Percentiles rank a stretch among this genome's conserved stretches.
Evolutionary conservation across 2,113 vertebrate genomes (phyloP).

Genomic region (Lepisosteus osseus): DNA sequence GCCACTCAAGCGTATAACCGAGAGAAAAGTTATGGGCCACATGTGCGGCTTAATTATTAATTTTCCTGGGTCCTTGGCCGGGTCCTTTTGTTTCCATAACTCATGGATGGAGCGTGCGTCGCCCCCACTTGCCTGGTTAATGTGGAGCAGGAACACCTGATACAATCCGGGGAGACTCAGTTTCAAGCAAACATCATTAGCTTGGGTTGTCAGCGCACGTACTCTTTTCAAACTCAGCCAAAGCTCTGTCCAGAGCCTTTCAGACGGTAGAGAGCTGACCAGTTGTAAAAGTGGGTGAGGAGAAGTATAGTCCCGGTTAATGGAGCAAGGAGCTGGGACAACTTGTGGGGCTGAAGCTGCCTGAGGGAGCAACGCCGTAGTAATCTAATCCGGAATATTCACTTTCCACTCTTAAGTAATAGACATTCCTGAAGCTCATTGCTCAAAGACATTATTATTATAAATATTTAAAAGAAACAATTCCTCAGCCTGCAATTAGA

Average conservation of each 20-base stretch:
- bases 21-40: constrained; percentile 24
- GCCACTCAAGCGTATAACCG: constrained; percentile 24
- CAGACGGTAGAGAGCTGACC: no score
- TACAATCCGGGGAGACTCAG: no score
- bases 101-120: neutral
- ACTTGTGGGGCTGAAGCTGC: constrained; percentile 1
- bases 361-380: constrained; percentile 9
- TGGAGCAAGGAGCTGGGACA: no score
- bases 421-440: constrained; percentile 27
- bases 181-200: neutral
- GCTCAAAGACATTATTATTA: constrained; percentile 42
- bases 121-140: neutral
- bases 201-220: neutral
- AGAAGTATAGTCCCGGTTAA: no score
- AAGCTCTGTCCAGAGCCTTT: no score
- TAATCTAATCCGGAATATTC: constrained; percentile 27
- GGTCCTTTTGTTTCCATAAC: neutral
- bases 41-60: constrained; percentile 10
- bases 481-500: constrained; percentile 62
- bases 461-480: constrained; percentile 68
- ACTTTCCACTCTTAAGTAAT: constrained; percentile 7
- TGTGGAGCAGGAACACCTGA: constrained; percentile 2
- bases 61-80: neutral
- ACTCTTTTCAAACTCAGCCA: no score
- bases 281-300: no score